Evolutionary conservation across 2,797 vertebrate species (phyloP), one percentile per base, ranked within the genome.

Genomic region (Chaetophractus vellerosus): DNA sequence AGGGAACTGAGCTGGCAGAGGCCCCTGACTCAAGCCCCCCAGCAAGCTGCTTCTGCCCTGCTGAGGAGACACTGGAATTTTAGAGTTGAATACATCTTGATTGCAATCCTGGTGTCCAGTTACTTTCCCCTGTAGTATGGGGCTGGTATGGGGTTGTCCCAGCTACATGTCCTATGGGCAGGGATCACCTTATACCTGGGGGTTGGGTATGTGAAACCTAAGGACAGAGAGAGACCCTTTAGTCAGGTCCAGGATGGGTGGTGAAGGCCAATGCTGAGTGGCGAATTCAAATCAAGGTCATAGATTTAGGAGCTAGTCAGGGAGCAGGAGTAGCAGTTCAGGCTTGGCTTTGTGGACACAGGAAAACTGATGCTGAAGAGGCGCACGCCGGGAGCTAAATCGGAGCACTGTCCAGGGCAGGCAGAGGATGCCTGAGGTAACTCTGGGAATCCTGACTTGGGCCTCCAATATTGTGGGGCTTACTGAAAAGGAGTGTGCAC

Each of bases 381-480:
- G 12, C 14, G 31, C 31, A 15, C 9, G 11, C 9, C 26, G 6
- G 38, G 12, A 31, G 15, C 3, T 61, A 33, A 4, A 10, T 0
- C 0, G 38, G 68, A 79, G 18, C 78, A n/a, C 11, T 6, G 59
- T n/a, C 1, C 3, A 16, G 14, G n/a, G 15, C 12, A 24, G 75
- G 31, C 2, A 48, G 61, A 52, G 50, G 21, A 9, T 21, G 6
- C 1, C 18, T 1, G 16, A 9, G 15, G 38, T 24, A 26, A 21
- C 63, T 68, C 9, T 0, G 33, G 31, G 88, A 45, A 61, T 48
- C 61, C 23, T 10, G 16, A n/a, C 18, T n/a, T 55, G 1, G n/a
- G 26, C 66, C 66, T 48, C 21, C 5, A 66, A 18, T 14, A n/a
- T 19, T 2, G 1, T 24, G 50, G 6, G 24, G 16, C 31, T 55